phyloP scores from a whole-genome alignment of 2,113 vertebrate species.

The Eupsittula cactorum region DNA sequence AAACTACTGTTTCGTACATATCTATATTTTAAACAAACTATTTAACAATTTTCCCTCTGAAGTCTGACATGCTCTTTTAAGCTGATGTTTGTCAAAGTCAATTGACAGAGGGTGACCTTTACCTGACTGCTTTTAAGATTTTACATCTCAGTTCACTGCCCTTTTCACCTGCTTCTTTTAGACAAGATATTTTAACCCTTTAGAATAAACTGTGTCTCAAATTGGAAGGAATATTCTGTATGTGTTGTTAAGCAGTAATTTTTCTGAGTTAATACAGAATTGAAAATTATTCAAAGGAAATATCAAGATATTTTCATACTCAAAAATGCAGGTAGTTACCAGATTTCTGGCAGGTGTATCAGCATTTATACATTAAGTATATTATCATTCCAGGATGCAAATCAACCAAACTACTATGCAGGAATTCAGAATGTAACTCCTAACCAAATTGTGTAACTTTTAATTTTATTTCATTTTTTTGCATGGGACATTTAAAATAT shows the following conservation, averaged over 20 bases:
- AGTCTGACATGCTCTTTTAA: constrained; percentile 72
- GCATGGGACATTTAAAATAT: constrained; percentile 78
- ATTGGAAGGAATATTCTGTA: constrained; percentile 23
- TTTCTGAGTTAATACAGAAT: constrained; percentile 21
- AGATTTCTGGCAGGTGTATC: constrained; percentile 14
- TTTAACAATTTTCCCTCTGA: constrained; percentile 34
- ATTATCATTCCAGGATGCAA: constrained; percentile 59
- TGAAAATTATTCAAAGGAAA: constrained; percentile 38
- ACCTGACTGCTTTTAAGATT: constrained; percentile 61
- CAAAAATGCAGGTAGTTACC: constrained; percentile 14
- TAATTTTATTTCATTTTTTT: constrained; percentile 22
- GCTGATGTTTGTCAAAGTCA: constrained; percentile 68
- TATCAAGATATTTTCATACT: background rate
- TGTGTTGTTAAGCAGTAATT: background rate
- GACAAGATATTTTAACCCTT: constrained; percentile 46
- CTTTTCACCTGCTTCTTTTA: constrained; percentile 68
- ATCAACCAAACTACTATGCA: constrained; percentile 41
- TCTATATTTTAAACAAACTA: constrained; percentile 54
- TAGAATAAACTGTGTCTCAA: constrained; percentile 30
- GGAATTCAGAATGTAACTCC: constrained; percentile 51
- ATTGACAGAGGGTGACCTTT: constrained; percentile 73
- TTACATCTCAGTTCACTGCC: constrained; percentile 61
- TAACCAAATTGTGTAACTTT: constrained; percentile 63
- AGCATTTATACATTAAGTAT: constrained; percentile 28
- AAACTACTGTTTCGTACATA: constrained; percentile 10